Percentiles rank a stretch among this genome's conserved stretches.
Evolutionary conservation across 2,888 invertebrate species (phyloP).

Genomic region (Myathropa florea): DNA sequence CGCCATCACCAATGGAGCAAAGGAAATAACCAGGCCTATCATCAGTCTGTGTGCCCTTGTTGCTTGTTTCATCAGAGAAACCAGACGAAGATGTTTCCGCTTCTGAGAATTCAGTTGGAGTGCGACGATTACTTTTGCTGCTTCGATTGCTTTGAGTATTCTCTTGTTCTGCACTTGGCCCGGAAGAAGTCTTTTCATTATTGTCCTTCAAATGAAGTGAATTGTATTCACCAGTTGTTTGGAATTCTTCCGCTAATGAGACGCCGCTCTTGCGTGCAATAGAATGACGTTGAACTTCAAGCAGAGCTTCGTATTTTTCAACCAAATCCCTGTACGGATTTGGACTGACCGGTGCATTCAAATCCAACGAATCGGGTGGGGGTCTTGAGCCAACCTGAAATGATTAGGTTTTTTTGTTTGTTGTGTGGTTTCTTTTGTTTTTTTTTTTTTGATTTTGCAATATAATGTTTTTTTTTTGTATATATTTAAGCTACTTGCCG

Average conservation of each 20-base stretch:
- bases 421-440: constrained; percentile 32
- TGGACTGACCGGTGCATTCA: constrained; percentile 78
- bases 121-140: constrained; percentile 83
- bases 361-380: constrained; percentile 75
- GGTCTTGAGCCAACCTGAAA: constrained; percentile 74
- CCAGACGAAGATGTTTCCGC: constrained; percentile 93
- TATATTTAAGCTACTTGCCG: constrained; percentile 63
- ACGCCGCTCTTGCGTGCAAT: constrained; percentile 81
- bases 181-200: constrained; percentile 47
- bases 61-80: constrained; percentile 91
- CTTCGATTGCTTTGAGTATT: constrained; percentile 78
- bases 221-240: constrained; percentile 88
- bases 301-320: constrained; percentile 91
- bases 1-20: constrained; percentile 92
- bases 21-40: constrained; percentile 90
- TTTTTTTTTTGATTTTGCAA: constrained; percentile 22
- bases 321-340: constrained; percentile 91
- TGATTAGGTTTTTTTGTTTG: constrained; percentile 45
- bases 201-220: constrained; percentile 45
- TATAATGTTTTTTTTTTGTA: constrained; percentile 25
- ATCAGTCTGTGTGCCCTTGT: constrained; percentile 91
- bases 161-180: constrained; percentile 43
- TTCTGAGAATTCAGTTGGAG: constrained; percentile 91
- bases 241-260: constrained; percentile 84
- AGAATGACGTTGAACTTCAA: constrained; percentile 88